Evolutionary conservation across 2,113 vertebrate genomes (phyloP).

Genomic region (Saccopteryx leptura): DNA sequence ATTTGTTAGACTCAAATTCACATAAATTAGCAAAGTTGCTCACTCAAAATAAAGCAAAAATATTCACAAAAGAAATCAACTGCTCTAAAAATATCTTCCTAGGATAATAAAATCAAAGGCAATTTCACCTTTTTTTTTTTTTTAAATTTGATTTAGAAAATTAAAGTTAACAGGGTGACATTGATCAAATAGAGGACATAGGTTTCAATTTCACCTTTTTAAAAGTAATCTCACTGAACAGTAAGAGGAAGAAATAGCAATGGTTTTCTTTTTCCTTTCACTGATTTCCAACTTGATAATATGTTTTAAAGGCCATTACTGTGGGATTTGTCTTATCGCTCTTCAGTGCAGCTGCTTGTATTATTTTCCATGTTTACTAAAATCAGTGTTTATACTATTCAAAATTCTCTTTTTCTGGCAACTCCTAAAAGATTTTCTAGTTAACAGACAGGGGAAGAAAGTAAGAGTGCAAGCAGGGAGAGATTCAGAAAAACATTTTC

Average conservation of each 20-base stretch:
- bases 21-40: slow-evolving; percentile 12
- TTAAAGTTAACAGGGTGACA: too few species aligned
- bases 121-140: neutral
- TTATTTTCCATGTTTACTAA: slow-evolving; percentile 53
- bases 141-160: too few species aligned
- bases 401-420: slow-evolving; percentile 59
- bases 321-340: neutral
- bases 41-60: slow-evolving; percentile 36
- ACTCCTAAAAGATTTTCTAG: slow-evolving; percentile 79
- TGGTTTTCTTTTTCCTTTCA: neutral
- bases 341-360: slow-evolving; percentile 50
- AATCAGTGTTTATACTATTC: neutral
- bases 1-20: slow-evolving; percentile 52
- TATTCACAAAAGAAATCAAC: slow-evolving; percentile 48
- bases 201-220: neutral
- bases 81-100: slow-evolving; percentile 50
- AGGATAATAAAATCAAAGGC: slow-evolving; percentile 66
- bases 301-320: slow-evolving; percentile 52
- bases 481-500: slow-evolving; percentile 26
- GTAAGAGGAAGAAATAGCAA: slow-evolving; percentile 63
- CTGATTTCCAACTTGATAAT: slow-evolving; percentile 60
- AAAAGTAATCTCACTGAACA: slow-evolving; percentile 60
- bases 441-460: slow-evolving; percentile 69
- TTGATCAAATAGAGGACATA: too few species aligned
- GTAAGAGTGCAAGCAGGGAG: neutral